phyloP scores from a whole-genome alignment of 2,113 vertebrate genomes.

The Agapornis roseicollis region DNA sequence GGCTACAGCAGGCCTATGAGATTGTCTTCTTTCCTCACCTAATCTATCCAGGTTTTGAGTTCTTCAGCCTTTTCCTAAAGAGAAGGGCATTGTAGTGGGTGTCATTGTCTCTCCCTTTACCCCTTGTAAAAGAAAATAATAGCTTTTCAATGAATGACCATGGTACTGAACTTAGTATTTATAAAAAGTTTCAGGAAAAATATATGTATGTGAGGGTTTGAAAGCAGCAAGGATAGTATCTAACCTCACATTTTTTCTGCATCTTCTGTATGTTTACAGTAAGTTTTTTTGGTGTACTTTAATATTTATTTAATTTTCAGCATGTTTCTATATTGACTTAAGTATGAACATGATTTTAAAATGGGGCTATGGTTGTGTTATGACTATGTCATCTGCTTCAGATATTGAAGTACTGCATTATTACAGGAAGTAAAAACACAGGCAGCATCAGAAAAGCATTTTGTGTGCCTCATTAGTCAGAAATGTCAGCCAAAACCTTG shows the following conservation, averaged over 20 bases:
- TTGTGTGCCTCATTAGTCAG: constrained; percentile 18
- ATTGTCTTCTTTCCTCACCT: neutral
- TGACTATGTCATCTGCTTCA: neutral
- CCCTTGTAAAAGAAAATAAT: neutral
- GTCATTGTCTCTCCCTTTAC: neutral
- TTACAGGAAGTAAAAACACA: neutral
- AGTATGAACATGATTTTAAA: neutral
- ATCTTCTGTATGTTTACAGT: neutral
- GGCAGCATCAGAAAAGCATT: constrained; percentile 4
- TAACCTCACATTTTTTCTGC: neutral
- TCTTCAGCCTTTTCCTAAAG: neutral
- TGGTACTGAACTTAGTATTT: neutral
- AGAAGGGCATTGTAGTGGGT: neutral
- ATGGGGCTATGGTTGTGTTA: neutral
- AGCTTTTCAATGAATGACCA: neutral
- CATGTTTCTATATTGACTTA: neutral
- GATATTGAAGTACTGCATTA: neutral
- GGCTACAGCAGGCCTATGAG: neutral
- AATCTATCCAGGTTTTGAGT: neutral
- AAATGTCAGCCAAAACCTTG: neutral
- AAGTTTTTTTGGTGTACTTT: neutral
- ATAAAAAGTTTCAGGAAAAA: neutral
- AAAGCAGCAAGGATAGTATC: neutral
- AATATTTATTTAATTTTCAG: neutral
- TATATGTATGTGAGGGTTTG: neutral